Base-by-base conservation (phyloP, 2,113 vertebrate species). In the Uria lomvia region DNA sequence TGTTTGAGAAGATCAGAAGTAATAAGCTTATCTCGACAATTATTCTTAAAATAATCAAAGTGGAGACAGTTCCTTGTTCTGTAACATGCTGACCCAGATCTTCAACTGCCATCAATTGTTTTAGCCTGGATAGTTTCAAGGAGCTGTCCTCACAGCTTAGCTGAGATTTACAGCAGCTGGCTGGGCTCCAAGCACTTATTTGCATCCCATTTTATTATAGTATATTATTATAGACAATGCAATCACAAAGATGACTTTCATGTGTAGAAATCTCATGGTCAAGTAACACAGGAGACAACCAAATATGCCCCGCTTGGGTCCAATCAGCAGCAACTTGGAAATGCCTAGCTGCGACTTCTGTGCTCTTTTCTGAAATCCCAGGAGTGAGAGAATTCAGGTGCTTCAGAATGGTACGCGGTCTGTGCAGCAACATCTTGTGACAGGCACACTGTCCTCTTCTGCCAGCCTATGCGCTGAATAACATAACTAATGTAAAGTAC, bases 11-110 rank as follows among this genome's bases (percentile, higher is more conserved):
- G 91, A 97, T 95, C 83, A 92, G 76, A 94, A 53, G 70, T 88
- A 97, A 94, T 91, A 90, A 96, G 84, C 86, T 96, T 97, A 96
- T 95, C 96, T 85, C 43, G 89, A 92, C 40, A 89, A 94, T 89
- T 96, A 95, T 82, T 94, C 92, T 94, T 58, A 85, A 81, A 92
- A 92, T 83, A 87, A 94, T 94, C 75, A 60, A 91, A 94, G 86
- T 60, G 45, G 53, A 94, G 92, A 81, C 83, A 91, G 80, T 68
- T 94, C 58, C 83, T 89, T 91, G 73, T 87, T 92, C 90, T 94
- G 27, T 83, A 94, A 80, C 43, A 34, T 87, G 80, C 86, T 94
- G 89, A 96, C 94, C 91, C 66, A 96, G 91, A 94, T 95, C 88
- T 92, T 89, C 73, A 82, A 56, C 40, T 86, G 66, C 40, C n/a